Evolutionary conservation across 2,888 invertebrate genomes (phyloP), one percentile per base, ranked within the genome.

Genomic region (Sarcophaga subvicina): DNA sequence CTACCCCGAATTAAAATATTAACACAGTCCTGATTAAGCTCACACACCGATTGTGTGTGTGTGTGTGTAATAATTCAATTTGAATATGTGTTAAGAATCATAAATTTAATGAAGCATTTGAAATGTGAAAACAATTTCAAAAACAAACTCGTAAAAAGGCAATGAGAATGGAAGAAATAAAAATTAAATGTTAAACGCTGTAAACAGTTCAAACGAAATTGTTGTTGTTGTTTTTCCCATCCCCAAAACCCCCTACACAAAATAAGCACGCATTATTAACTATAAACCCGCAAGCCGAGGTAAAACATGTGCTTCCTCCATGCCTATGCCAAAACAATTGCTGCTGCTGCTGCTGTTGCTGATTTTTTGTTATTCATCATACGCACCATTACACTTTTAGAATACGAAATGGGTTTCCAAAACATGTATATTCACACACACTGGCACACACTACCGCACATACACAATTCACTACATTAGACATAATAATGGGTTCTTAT

Each of bases 81-180:
- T 49, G 27, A 81, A 54, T 73, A 75, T 81, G 60, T 81, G 69
- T 47, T 63, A 73, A 54, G 17, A 37, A 67, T 25, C 49, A 45
- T 73, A 75, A 73, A 81, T 73, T 73, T 69, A 81, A 75, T 81
- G 60, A 75, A 69, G 54, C 54, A 45, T 49, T 75, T 64, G 12
- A 64, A 75, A 63, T 75, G 47, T 11, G 22, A 70, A 69, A 49
- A 20, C 37, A 25, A 22, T 64, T 64, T 25, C 37, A 10, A 54
- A 54, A 54, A 54, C 14, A 54, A 54, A 17, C 14, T 14, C 12
- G 17, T 14, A 54, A 54, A 54, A 54, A 14, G 17, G 17, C 0
- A 54, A 54, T 14, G 17, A 4, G 17, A 54, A 14, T 12, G 14
- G 4, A 54, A 12, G 54, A 14, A 54, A 14, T 14, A 54, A 54